Conservation (phyloP, 2,888 invertebrate genomes). For the Proisotoma minuta region DNA sequence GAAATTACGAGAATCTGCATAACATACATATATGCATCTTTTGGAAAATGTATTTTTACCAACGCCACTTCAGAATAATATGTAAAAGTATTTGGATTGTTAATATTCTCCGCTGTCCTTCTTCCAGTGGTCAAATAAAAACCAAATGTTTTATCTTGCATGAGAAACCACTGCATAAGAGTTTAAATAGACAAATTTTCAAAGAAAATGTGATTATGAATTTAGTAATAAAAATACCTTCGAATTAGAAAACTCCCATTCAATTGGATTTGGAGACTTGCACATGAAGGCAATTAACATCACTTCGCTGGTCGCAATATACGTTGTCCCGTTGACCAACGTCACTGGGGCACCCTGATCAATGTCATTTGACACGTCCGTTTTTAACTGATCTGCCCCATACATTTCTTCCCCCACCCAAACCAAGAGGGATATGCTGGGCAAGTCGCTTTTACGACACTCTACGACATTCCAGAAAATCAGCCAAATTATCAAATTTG, state of each 20-base stretch:
- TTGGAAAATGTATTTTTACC: too few relatives aligned
- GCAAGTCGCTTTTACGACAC: too few relatives aligned
- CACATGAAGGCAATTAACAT: constrained; percentile 13
- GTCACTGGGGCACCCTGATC: constrained; percentile 9
- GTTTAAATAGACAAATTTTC: background rate
- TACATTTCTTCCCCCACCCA: background rate
- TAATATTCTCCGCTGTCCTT: background rate
- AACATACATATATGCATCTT: too few relatives aligned
- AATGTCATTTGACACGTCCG: background rate
- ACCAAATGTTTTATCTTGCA: background rate
- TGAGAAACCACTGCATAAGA: constrained; percentile 1
- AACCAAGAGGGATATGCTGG: background rate
- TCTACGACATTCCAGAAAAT: too few relatives aligned
- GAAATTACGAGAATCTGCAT: too few relatives aligned
- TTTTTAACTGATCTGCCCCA: background rate
- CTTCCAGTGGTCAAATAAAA: background rate
- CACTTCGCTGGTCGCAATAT: constrained; percentile 11
- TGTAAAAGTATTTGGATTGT: constrained; percentile 9
- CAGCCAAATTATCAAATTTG: too few relatives aligned
- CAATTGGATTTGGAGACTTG: constrained; percentile 21
- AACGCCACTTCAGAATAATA: constrained; percentile 9
- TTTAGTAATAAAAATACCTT: constrained; percentile 18
- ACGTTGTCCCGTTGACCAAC: constrained; percentile 1
- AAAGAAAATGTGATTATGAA: too few relatives aligned
- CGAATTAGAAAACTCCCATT: constrained; percentile 25